Conservation (phyloP, 1,140 invertebrate species). For the Pseudomyrmex dendroicus region DNA sequence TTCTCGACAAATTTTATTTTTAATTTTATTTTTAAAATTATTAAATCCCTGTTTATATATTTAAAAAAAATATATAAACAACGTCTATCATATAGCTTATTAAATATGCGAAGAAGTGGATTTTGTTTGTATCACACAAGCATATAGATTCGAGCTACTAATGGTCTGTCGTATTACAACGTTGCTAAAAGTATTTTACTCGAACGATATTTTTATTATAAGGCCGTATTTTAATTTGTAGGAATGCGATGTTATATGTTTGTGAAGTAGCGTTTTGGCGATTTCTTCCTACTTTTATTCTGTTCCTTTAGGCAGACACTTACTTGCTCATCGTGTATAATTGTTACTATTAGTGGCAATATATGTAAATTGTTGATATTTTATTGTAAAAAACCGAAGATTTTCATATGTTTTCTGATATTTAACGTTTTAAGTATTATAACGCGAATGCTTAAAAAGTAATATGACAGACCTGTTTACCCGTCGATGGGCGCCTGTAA, state of each 20-base stretch:
- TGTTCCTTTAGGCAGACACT: neutral
- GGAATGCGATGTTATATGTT: slow-evolving; percentile 40
- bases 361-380: slow-evolving; percentile 74
- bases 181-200: slow-evolving; percentile 14
- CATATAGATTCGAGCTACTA: slow-evolving; percentile 69
- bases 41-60: slow-evolving; percentile 33
- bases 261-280: slow-evolving; percentile 25
- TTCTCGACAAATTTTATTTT: slow-evolving; percentile 60
- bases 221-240: slow-evolving; percentile 38
- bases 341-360: slow-evolving; percentile 75
- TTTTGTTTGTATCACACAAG: slow-evolving; percentile 74
- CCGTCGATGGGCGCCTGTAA: slow-evolving; percentile 76
- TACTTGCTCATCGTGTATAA: slow-evolving; percentile 17
- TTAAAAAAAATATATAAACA: neutral
- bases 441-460: slow-evolving; percentile 32
- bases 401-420: slow-evolving; percentile 66
- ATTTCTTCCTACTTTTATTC: neutral
- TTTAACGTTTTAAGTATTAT: slow-evolving; percentile 54
- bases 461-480: slow-evolving; percentile 77
- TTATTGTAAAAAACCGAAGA: slow-evolving; percentile 78
- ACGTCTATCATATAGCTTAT: slow-evolving; percentile 48
- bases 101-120: slow-evolving; percentile 27
- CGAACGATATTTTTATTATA: slow-evolving; percentile 27
- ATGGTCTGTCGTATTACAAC: slow-evolving; percentile 69
- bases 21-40: slow-evolving; percentile 4